Evolutionary conservation across 2,888 invertebrate genomes (phyloP).

Genomic region (Poecilobothrus nobilitatus): DNA sequence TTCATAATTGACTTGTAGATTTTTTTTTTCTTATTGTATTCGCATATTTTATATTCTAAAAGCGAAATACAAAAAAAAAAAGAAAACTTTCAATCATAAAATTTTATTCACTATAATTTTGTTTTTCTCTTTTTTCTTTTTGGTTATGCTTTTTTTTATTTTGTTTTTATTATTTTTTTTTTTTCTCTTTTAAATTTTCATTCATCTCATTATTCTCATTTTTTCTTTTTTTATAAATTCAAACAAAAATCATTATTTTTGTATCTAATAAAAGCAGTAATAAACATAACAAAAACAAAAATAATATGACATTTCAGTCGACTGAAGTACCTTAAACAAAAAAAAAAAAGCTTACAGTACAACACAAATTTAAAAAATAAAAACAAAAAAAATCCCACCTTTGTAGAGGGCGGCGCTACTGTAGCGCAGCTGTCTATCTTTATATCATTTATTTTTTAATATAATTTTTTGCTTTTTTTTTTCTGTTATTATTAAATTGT

Average conservation of each 20-base stretch:
- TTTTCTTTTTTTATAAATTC: not conserved
- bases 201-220: no score
- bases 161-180: no score
- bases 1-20: not conserved
- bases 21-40: no score
- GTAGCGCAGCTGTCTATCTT: constrained; percentile 21
- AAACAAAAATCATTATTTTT: not conserved
- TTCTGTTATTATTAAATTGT: not conserved
- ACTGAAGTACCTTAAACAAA: not conserved
- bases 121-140: not conserved
- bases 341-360: constrained; percentile 11
- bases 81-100: not conserved
- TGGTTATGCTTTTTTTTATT: not conserved
- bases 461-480: no score
- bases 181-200: no score
- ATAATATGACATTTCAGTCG: not conserved
- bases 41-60: no score
- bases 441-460: not conserved
- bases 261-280: not conserved
- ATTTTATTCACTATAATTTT: not conserved
- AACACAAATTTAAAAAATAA: not conserved
- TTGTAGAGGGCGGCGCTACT: constrained; percentile 21
- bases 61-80: not conserved
- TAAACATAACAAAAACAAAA: not conserved
- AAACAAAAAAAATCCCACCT: constrained; percentile 19